Evolutionary conservation across 2,797 vertebrate species (phyloP).

Genomic region (Poeciliopsis paucimaculata): DNA sequence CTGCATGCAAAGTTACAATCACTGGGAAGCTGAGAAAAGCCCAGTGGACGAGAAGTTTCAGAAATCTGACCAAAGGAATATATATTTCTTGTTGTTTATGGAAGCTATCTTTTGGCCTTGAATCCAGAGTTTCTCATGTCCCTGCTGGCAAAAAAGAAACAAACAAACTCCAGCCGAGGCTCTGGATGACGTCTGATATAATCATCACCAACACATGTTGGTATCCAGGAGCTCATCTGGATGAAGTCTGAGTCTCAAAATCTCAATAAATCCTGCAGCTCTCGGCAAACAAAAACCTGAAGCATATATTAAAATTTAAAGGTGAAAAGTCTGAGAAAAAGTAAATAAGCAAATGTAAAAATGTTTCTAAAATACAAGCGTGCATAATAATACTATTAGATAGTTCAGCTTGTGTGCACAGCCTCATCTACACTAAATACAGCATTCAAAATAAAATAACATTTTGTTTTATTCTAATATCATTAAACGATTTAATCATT

Average conservation of each 20-base stretch:
- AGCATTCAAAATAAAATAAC: background rate
- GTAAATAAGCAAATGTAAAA: background rate
- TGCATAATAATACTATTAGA: background rate
- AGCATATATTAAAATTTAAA: background rate
- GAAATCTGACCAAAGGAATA: background rate
- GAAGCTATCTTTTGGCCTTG: background rate
- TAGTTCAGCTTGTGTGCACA: background rate
- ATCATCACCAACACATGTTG: background rate
- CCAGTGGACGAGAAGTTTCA: background rate
- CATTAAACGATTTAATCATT: background rate
- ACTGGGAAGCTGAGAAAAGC: background rate
- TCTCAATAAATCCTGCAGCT: no score
- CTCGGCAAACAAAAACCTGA: background rate
- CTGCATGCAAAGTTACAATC: background rate
- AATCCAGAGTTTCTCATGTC: background rate
- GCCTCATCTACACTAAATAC: background rate
- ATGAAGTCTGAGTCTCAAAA: background rate
- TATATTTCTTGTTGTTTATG: background rate
- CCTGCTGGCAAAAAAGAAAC: background rate
- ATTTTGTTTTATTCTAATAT: background rate
- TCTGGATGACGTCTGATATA: background rate
- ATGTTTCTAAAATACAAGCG: background rate
- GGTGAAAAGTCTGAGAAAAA: background rate
- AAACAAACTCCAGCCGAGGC: background rate
- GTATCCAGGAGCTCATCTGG: background rate